Percentiles rank a stretch among this genome's conserved stretches.
These are phyloP conservation scores for Illadopsis cleaveri DNA, from an alignment of 2,113 vertebrate genomes.

Conservation along the genomic window DNA sequence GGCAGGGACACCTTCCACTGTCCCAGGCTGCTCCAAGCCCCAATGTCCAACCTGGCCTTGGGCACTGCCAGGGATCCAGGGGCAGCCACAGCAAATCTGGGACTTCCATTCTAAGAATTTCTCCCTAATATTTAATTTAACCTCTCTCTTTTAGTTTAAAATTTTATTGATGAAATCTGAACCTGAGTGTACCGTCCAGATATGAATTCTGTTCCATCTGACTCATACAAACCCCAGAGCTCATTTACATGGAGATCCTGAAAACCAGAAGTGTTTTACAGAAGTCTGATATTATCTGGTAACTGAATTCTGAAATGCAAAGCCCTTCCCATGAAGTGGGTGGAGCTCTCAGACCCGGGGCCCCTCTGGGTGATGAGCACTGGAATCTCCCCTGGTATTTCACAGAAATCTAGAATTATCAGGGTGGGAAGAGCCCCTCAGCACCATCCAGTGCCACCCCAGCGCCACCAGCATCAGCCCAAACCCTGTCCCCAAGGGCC, in stretches of 20 bases:
- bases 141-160: too few species aligned
- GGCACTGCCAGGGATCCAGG: background rate
- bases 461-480: background rate
- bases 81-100: background rate
- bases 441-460: background rate
- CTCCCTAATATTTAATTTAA: background rate
- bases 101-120: background rate
- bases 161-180: background rate
- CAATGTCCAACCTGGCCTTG: background rate
- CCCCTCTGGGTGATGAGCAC: background rate
- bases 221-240: background rate
- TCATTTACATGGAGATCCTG: background rate
- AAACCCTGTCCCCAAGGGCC: background rate
- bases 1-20: background rate
- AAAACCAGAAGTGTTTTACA: constrained; percentile 47
- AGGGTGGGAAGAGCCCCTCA: fast-evolving
- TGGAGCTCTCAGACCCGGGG: background rate
- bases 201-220: background rate
- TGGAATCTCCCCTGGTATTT: background rate
- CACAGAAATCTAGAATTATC: background rate
- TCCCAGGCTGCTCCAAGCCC: background rate
- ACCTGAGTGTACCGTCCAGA: background rate
- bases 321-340: background rate
- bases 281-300: constrained; percentile 42
- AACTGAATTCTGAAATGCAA: background rate